Conservation (phyloP, 2,888 invertebrate genomes). For the Thalpophila matura region DNA sequence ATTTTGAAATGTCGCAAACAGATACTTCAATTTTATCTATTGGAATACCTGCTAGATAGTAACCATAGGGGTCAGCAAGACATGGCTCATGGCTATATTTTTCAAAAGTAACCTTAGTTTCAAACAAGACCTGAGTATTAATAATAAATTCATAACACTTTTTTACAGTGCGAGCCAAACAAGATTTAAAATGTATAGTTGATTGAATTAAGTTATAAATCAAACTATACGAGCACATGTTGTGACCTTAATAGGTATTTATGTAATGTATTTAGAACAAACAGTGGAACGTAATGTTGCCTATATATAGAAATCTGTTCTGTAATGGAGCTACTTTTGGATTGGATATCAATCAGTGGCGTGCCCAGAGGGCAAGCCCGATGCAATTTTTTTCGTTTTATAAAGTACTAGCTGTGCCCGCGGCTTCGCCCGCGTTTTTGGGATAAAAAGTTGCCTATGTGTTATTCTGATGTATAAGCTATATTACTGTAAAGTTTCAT, state of each 20-base stretch:
- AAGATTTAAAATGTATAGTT: slow-evolving; percentile 1
- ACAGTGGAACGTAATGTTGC: slow-evolving; percentile 39
- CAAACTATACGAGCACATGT: slow-evolving; percentile 32
- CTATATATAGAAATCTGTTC: slow-evolving; percentile 44
- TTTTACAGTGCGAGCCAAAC: slow-evolving; percentile 5
- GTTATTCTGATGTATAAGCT: too few relatives aligned
- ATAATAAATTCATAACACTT: slow-evolving; percentile 14
- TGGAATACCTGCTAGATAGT: too few relatives aligned
- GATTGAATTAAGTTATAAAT: slow-evolving; percentile 63
- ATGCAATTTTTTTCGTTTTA: too few relatives aligned
- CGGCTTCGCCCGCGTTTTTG: too few relatives aligned
- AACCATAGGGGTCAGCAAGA: too few relatives aligned
- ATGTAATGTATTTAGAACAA: slow-evolving; percentile 53
- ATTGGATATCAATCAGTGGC: slow-evolving; percentile 3
- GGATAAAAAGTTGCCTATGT: too few relatives aligned
- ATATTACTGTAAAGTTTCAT: too few relatives aligned
- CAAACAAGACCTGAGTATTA: neutral
- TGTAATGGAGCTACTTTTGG: slow-evolving; percentile 40
- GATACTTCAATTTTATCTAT: too few relatives aligned
- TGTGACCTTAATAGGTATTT: slow-evolving; percentile 40
- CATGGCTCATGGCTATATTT: too few relatives aligned
- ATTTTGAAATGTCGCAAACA: too few relatives aligned
- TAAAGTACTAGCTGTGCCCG: too few relatives aligned
- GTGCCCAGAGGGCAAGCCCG: too few relatives aligned
- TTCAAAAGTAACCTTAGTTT: neutral